Base-by-base conservation (phyloP, 2,888 invertebrate genomes). In the Orthosia gracilis region DNA sequence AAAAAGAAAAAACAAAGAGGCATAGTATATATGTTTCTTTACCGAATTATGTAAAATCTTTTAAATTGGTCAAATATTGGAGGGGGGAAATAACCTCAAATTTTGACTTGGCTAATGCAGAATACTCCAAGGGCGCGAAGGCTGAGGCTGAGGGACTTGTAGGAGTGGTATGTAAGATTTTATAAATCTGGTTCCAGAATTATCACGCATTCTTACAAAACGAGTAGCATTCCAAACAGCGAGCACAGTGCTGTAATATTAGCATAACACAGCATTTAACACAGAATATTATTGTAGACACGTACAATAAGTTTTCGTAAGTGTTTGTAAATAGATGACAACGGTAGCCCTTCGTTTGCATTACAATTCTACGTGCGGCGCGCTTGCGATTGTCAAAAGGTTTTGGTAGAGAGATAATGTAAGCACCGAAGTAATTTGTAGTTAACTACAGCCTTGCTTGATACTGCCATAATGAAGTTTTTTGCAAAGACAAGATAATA, bases 271-370 rank as follows among this genome's bases (percentile, higher is more conserved):
- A 57, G 15, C 23, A 63, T 72, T 70, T 69, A 73, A 70, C 65
- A 58, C 50, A 57, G 21, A 69, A 70, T 70, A 78, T 63, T 78
- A 78, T 82, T 82, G 62, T 57, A 66, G 55, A 54, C 78, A 78
- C 82, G 82, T 82, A 74, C 78, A 66, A 78, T 74, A 62, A 76
- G 81, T 68, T 82, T 74, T 82, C 66, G 74, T 81, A 81, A 81
- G 78, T 71, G 23, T 82, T 82, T 63, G 82, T 73, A 78, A 69
- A 82, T 72, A 66, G 45, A 65, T 55, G 68, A 69, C 63, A 62
- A 68, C 54, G 74, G 68, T 52, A 21, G 62, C 40, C 78, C 69
- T 70, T 69, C 47, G 74, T 74, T 70, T 66, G 45, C 55, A 82
- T 82, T 63, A 66, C 66, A 69, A 69, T 74, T 69, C 62, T 59